Base-by-base conservation (phyloP, 2,888 invertebrate species). In the Balanococcus diminutus region DNA sequence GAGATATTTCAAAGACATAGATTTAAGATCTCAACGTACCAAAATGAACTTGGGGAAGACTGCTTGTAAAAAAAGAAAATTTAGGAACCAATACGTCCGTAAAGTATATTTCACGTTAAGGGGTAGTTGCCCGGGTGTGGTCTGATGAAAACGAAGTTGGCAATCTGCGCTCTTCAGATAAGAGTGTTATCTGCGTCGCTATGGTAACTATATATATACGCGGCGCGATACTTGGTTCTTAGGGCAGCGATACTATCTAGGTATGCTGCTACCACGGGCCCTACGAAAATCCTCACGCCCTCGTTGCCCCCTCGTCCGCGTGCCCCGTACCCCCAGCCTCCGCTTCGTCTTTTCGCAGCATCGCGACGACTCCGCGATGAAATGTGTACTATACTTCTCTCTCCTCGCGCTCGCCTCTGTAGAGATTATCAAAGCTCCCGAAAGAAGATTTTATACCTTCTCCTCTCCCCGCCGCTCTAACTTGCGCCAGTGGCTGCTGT, bases 71-170 rank as follows among this genome's bases (percentile, higher is more conserved):
- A n/a, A 42, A 75, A 75, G 28, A 75, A 75, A 84, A 16, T 36
- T 84, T 84, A 72, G 84, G 84, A 84, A 84, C 84, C 84, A 84
- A 84, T 84, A 72, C 84, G 84, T 31, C 81, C 84, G 84, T 84
- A 84, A 72, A 84, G 72, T 72, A 72, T 84, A 84, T 84, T 72
- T 84, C 79, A 72, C 79, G 79, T 84, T 75, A 84, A 84, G 84
- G 84, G 84, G 84, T 84, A 84, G 42, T 75, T 84, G 84, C 84
- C 84, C 84, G 86, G 86, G 86, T 86, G 86, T 86, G 86, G 86
- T 86, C 86, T 86, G 86, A 86, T 86, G 86, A 82, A 86, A 86
- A 86, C 86, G 86, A 86, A 86, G 86, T 86, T 86, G 86, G 86
- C 86, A 86, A 86, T 86, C 86, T 86, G 86, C 86, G 86, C 82